A percentile compares a stretch with the other conserved stretches of the same genome.
Conservation (phyloP, 1,140 invertebrate genomes). For the Bathynomus jamesi region DNA sequence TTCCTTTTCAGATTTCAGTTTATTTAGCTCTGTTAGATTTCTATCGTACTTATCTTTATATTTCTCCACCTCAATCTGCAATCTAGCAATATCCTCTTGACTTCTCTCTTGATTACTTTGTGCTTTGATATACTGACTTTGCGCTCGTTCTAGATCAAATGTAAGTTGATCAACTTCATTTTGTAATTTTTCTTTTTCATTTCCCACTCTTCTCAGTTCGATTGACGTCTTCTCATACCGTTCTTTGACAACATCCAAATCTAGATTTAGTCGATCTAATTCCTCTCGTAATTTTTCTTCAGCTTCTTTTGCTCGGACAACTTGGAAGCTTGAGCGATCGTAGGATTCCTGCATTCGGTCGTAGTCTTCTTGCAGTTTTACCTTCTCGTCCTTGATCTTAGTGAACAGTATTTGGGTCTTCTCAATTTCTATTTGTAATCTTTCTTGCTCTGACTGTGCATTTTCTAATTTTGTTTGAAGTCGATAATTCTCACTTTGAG, state of each 20-base stretch:
- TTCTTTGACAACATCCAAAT: constrained; percentile 77
- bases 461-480: constrained; percentile 79
- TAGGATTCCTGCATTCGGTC: constrained; percentile 75
- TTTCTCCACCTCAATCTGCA: constrained; percentile 80
- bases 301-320: constrained; percentile 73
- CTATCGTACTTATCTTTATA: constrained; percentile 83
- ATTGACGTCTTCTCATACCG: constrained; percentile 79
- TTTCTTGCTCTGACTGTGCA: constrained; percentile 73
- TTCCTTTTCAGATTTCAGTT: constrained; percentile 66
- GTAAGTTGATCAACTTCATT: constrained; percentile 73
- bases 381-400: constrained; percentile 74
- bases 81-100: constrained; percentile 75
- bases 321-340: constrained; percentile 70
- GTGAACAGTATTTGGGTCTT: constrained; percentile 66
- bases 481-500: constrained; percentile 78
- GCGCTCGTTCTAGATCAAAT: constrained; percentile 74
- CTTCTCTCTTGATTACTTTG: constrained; percentile 75
- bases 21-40: constrained; percentile 67
- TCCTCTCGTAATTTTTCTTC: constrained; percentile 87
- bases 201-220: constrained; percentile 67
- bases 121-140: constrained; percentile 71
- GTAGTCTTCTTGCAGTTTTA: constrained; percentile 75
- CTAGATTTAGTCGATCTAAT: constrained; percentile 65
- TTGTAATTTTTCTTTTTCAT: constrained; percentile 75
- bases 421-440: constrained; percentile 74